Evolutionary conservation across 64 coral and sea anemone species (phyloP), one percentile per base, ranked within the genome.

Genomic region (Dendrophyllia cribrosa): DNA sequence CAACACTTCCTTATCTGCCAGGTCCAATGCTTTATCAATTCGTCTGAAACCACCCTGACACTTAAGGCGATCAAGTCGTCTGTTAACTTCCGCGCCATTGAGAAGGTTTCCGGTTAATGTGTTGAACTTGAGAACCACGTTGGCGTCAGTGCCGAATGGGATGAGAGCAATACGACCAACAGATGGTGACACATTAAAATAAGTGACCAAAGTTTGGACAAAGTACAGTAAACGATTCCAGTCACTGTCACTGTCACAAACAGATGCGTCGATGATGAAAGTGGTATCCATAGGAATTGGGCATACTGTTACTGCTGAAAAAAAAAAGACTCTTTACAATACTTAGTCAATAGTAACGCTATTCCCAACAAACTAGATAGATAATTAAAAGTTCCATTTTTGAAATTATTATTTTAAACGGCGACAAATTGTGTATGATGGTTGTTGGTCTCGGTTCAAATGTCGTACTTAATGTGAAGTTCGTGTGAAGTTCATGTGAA

Each of bases 1-100:
- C 62, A 94, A 83, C 2, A 94, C 79, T 9, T 94, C 77, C 20
- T 80, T 56, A 8, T 61, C 53, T 51, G 92, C 86, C 77, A 94
- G n/a, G 62, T 82, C 78, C 51, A 94, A 69, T 58, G 77, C 92
- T 74, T 74, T 94, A 52, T 94, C 92, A 76, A 94, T 94, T 51
- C 73, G 82, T 19, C 76, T 94, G 9, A 51, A 77, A 49, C 92
- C 92, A 51, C 75, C 73, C 64, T 72, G 72, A 70, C 87, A 88
- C 21, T 79, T 16, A 19, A 93, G 55, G 4, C 6, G 21, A 66
- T 76, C 72, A 56, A 92, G 63, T 25, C 51, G 58, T 58, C 51
- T 76, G 15, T 64, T 23, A 0, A 92, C 91, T 86, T 78, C 58
- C 16, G 50, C 45, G 13, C 59, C 70, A 12, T 92, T 92, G 5